A percentile compares a stretch with the other conserved stretches of the same genome.
Evolutionary conservation across 2,113 vertebrate genomes (phyloP).

Genomic region (Chionomys nivalis): DNA sequence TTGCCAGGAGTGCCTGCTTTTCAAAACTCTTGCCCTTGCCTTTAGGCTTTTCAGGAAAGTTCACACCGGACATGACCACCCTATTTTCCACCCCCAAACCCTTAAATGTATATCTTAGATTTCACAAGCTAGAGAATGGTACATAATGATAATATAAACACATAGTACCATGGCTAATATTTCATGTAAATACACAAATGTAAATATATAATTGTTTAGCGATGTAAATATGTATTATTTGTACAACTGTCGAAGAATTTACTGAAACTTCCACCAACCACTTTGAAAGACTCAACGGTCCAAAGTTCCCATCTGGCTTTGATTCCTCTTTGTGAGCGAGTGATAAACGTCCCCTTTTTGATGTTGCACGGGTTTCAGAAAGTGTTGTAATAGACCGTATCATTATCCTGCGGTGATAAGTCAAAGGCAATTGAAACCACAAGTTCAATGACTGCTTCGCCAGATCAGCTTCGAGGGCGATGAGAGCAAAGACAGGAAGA

Average conservation of each 20-base stretch:
- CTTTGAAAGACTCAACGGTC: background rate
- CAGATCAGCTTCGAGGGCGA: background rate
- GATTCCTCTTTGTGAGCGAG: background rate
- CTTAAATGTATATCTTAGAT: background rate
- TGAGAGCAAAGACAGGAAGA: constrained; percentile 1
- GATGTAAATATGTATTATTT: background rate
- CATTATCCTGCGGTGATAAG: constrained; percentile 41
- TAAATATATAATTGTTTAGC: background rate
- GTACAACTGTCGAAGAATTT: background rate
- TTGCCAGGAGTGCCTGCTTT: background rate
- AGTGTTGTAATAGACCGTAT: background rate
- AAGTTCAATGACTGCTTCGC: background rate
- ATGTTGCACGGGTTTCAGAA: constrained; percentile 21
- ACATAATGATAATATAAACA: background rate
- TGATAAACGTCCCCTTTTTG: background rate
- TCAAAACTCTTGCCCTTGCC: background rate
- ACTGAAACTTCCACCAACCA: constrained; percentile 29
- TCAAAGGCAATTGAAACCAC: constrained; percentile 38
- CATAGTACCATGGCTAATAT: constrained; percentile 13
- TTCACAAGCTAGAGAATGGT: background rate
- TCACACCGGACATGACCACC: background rate
- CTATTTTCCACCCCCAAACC: background rate
- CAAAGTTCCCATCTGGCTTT: constrained; percentile 35
- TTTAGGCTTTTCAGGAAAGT: constrained; percentile 8
- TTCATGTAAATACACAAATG: background rate